A percentile compares a stretch with the other conserved stretches of the same genome.
Evolutionary conservation across 2,888 invertebrate species (phyloP).

Genomic region (Conchocele bisecta): DNA sequence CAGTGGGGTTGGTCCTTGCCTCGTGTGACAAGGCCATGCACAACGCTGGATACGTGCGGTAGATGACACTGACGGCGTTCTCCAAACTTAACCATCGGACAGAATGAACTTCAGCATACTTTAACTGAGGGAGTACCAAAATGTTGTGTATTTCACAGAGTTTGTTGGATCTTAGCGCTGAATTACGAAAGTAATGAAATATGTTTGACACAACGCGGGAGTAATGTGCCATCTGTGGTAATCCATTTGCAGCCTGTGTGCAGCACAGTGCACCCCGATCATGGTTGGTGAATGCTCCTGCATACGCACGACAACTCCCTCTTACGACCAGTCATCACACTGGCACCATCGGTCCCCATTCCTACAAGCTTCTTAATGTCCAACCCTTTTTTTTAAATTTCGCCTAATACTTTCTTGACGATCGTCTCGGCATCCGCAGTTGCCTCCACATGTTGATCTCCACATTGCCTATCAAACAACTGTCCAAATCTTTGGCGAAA

Average conservation of each 20-base stretch:
- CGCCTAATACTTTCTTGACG: constrained; percentile 9
- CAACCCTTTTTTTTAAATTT: constrained; percentile 28
- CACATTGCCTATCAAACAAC: too few species aligned
- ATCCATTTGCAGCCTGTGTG: constrained; percentile 42
- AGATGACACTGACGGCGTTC: constrained; percentile 25
- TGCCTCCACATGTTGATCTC: too few species aligned
- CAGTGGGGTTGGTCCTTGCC: neutral
- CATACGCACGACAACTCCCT: constrained; percentile 22
- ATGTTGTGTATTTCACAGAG: constrained; percentile 18
- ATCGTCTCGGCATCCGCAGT: constrained; percentile 35
- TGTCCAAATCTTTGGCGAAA: too few species aligned
- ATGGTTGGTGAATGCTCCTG: constrained; percentile 18
- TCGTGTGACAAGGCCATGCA: neutral
- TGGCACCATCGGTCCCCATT: constrained; percentile 44
- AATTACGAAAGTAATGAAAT: constrained; percentile 40
- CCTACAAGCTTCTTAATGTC: constrained; percentile 41
- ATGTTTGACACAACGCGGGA: constrained; percentile 25
- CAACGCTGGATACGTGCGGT: constrained; percentile 35
- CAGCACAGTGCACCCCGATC: constrained; percentile 36
- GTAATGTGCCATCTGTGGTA: constrained; percentile 24
- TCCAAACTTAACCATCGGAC: constrained; percentile 39
- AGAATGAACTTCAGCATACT: constrained; percentile 28
- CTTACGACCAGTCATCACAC: constrained; percentile 44
- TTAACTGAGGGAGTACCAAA: constrained; percentile 12
- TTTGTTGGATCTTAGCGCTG: constrained; percentile 19